Evolutionary conservation across 23 tunicate species (phyloP).

Genomic region (Phallusia fumigata): DNA sequence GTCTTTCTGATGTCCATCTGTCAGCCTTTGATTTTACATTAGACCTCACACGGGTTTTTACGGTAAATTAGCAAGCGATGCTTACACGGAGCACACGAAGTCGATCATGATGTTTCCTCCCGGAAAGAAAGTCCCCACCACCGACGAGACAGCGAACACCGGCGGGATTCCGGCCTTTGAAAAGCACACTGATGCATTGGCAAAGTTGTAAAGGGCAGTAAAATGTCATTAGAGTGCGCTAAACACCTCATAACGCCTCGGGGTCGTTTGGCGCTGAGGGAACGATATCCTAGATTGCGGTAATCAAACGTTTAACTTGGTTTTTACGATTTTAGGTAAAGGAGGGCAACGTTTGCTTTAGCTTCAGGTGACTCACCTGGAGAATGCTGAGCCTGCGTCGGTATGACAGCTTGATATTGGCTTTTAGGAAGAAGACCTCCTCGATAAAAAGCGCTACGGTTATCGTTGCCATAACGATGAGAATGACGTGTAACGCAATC

Average conservation of each 20-base stretch:
- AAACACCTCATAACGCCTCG: background rate
- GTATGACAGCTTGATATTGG: constrained; percentile 44
- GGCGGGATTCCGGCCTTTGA: constrained; percentile 87
- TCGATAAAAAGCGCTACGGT: constrained; percentile 71
- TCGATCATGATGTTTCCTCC: constrained; percentile 81
- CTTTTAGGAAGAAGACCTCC: constrained; percentile 68
- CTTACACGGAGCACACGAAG: constrained; percentile 92
- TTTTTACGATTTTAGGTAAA: background rate
- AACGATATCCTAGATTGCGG: background rate
- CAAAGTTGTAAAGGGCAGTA: background rate
- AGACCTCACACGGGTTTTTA: too few relatives aligned
- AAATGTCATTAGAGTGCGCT: background rate
- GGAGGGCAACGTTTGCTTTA: constrained; percentile 1
- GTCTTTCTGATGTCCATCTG: too few relatives aligned
- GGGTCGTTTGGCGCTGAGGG: too few relatives aligned
- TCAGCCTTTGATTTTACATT: too few relatives aligned
- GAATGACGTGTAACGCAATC: constrained; percentile 38
- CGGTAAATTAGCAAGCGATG: background rate
- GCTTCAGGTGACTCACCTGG: constrained; percentile 36
- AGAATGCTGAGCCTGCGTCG: constrained; percentile 67
- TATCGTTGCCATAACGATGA: constrained; percentile 63
- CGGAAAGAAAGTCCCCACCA: constrained; percentile 85
- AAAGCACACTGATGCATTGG: constrained; percentile 4
- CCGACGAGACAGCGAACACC: constrained; percentile 61
- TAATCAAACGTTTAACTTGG: background rate